phyloP scores from a whole-genome alignment of 2,888 invertebrate species.

The Drosophila testacea region DNA sequence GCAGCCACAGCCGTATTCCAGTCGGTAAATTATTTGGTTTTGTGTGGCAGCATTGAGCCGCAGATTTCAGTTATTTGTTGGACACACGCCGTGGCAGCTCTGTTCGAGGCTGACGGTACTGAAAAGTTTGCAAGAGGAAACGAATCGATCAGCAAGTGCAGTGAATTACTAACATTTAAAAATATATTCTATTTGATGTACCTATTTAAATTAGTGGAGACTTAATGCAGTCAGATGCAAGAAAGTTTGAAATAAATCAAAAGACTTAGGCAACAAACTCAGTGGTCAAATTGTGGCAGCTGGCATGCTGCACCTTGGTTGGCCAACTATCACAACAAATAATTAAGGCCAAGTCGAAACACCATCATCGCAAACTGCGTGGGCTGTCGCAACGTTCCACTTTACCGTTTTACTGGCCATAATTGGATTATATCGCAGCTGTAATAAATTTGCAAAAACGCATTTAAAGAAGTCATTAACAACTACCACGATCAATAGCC shows the following conservation, averaged over 20 bases:
- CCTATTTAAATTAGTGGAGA: background rate
- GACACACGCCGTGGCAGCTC: slow-evolving; percentile 78
- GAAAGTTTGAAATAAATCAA: slow-evolving; percentile 27
- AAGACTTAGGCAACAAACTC: slow-evolving; percentile 74
- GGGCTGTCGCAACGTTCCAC: slow-evolving; percentile 52
- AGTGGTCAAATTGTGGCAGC: slow-evolving; percentile 30
- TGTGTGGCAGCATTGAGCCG: slow-evolving; percentile 79
- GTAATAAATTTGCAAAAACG: slow-evolving; percentile 44
- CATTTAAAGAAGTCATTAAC: slow-evolving; percentile 78
- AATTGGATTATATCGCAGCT: slow-evolving; percentile 68
- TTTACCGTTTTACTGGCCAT: slow-evolving; percentile 45
- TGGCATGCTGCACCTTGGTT: slow-evolving; percentile 37
- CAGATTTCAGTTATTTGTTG: slow-evolving; percentile 81
- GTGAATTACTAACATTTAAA: slow-evolving; percentile 7
- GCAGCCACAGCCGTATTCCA: slow-evolving; percentile 39
- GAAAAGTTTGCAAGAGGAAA: slow-evolving; percentile 36
- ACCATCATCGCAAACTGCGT: slow-evolving; percentile 44
- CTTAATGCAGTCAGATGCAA: background rate
- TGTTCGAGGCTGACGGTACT: slow-evolving; percentile 68
- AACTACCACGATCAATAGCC: slow-evolving; percentile 50
- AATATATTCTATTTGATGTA: background rate
- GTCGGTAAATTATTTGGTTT: slow-evolving; percentile 71
- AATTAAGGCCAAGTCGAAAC: slow-evolving; percentile 62
- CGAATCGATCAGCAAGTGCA: slow-evolving; percentile 34
- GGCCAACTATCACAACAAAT: slow-evolving; percentile 30